Base-by-base conservation (phyloP, 2,113 vertebrate genomes). In the Cyanistes caeruleus region DNA sequence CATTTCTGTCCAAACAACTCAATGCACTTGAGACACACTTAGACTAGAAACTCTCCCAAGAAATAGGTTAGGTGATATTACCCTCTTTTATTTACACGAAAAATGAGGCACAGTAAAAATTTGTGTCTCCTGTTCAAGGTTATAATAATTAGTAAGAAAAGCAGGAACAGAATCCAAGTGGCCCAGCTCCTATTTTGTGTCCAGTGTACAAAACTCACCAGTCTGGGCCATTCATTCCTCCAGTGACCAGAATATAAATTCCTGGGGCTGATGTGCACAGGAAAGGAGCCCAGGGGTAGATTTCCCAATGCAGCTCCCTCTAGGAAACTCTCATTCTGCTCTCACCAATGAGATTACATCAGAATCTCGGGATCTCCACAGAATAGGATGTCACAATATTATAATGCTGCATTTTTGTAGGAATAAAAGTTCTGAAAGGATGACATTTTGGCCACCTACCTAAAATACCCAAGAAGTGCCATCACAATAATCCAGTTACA, bases 61-160 rank as follows among this genome's bases (percentile, higher is more conserved):
- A 96, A 97, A 64, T 88, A 94, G 95, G 92, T 88, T 90, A 96
- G 92, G 60, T 64, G 69, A 60, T 87, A 95, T 86, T 70, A 92
- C 86, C 76, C 37, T 48, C 58, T 87, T 97, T 90, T 65, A 94
- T n/a, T 73, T 2, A 0, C 35, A 70, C 28, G 2, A 77, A 92
- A 94, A 94, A 62, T 10, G 37, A 94, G 76, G 63, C 68, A 86
- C 27, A 44, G 41, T 52, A 76, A 86, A 77, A 88, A 87, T 46
- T 5, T 21, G 6, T 4, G 41, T 3, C 19, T 49, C 41, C 43
- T 86, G n/a, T 30, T 88, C 72, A 93, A 97, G 92, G 83, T 95
- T 84, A 90, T 69, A 84, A 89, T 67, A 86, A 93, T 77, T 86
- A 94, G 4, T 48, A 84, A 14, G 67, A 65, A 76, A 84, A 64